Conservation (phyloP, 2,888 invertebrate species). For the Drosophila planitibia region DNA sequence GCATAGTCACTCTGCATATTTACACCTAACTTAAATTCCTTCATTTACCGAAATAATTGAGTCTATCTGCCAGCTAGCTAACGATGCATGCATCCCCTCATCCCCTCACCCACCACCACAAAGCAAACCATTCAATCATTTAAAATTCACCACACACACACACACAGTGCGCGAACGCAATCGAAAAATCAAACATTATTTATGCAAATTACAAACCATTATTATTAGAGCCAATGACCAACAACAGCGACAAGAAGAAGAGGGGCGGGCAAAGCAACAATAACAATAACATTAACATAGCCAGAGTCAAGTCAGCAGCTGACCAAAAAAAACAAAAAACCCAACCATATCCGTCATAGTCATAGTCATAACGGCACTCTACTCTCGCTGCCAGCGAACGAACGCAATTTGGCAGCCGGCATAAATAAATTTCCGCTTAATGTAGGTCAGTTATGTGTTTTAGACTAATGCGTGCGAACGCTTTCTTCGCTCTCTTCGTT, state of each 20-base stretch:
- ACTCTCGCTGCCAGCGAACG: constrained; percentile 31
- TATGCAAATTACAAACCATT: constrained; percentile 78
- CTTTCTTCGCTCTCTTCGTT: constrained; percentile 1
- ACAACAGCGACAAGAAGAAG: constrained; percentile 31
- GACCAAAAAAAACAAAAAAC: constrained; percentile 42
- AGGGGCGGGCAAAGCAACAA: constrained; percentile 26
- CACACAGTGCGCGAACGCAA: constrained; percentile 20
- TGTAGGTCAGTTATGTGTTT: constrained; percentile 78
- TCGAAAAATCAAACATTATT: constrained; percentile 73
- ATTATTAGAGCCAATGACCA: constrained; percentile 74
- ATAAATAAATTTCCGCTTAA: constrained; percentile 79
- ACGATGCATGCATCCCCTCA: neutral
- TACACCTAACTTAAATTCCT: constrained; percentile 19
- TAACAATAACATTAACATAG: constrained; percentile 25
- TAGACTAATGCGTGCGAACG: constrained; percentile 15
- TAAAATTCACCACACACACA: constrained; percentile 45
- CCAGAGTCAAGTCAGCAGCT: constrained; percentile 32
- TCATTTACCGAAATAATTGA: constrained; percentile 36
- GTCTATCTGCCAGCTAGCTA: constrained; percentile 26
- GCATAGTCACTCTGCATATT: constrained; percentile 1
- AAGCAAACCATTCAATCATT: constrained; percentile 61
- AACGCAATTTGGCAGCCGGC: constrained; percentile 78
- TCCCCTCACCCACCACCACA: neutral
- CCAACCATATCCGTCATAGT: constrained; percentile 71
- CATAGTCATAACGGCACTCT: constrained; percentile 49